A percentile compares a stretch with the other conserved stretches of the same genome.
Conservation (phyloP, 2,113 vertebrate species). For the Ursus arctos region DNA sequence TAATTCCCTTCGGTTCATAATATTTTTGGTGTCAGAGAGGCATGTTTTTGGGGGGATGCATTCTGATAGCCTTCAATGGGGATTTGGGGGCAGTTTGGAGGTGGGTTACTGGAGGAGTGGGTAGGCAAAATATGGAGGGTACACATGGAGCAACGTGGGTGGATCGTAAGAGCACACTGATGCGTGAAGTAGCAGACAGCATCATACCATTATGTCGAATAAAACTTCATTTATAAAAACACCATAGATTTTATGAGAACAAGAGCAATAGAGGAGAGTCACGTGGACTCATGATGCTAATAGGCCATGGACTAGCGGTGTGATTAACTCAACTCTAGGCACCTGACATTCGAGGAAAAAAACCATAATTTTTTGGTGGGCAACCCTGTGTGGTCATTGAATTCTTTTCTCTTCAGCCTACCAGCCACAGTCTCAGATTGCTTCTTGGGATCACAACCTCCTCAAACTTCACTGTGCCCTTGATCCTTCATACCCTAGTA, state of each 20-base stretch:
- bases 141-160: background rate
- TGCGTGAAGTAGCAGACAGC: background rate
- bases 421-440: background rate
- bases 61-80: background rate
- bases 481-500: background rate
- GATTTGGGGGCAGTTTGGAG: background rate
- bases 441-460: background rate
- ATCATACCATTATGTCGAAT: background rate
- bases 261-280: background rate
- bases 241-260: background rate
- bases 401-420: background rate
- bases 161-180: background rate
- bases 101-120: background rate
- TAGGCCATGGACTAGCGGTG: background rate
- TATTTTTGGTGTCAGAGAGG: background rate
- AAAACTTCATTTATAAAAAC: background rate
- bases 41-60: background rate
- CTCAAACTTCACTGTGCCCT: background rate
- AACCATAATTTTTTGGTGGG: too few species aligned
- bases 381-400: background rate
- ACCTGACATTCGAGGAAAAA: background rate
- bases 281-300: background rate
- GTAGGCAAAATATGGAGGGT: too few species aligned
- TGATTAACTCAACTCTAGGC: background rate
- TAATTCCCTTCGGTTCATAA: background rate